Percentiles rank a stretch among this genome's conserved stretches.
phyloP scores from a whole-genome alignment of 1,140 invertebrate species.

The Megalonaias nervosa region DNA sequence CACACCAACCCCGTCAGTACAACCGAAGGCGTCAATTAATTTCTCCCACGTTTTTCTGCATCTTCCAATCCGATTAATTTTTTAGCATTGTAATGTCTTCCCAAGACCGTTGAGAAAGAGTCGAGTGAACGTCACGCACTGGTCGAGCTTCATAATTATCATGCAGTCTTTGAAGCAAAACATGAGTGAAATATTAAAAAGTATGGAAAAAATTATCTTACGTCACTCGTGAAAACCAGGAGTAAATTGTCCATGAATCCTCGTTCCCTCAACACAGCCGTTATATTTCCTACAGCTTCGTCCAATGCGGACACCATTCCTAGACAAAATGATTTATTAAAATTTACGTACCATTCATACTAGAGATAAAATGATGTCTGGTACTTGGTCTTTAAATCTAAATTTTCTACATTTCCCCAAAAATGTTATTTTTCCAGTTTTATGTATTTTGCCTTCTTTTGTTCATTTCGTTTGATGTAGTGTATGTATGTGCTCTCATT shows the following conservation, averaged over 20 bases:
- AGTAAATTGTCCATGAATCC: slow-evolving; percentile 59
- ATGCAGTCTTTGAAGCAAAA: no score
- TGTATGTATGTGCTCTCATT: background rate
- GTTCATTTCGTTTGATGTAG: background rate
- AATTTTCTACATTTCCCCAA: slow-evolving; percentile 9
- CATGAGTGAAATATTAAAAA: background rate
- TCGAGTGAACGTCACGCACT: no score
- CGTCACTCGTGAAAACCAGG: slow-evolving; percentile 58
- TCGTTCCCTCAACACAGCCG: slow-evolving; percentile 77
- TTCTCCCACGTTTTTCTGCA: no score
- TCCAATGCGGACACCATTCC: slow-evolving; percentile 86
- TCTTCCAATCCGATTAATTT: no score
- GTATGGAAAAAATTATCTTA: slow-evolving; percentile 9
- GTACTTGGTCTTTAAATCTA: slow-evolving; percentile 19
- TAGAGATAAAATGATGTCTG: slow-evolving; percentile 3
- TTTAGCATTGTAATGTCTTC: no score
- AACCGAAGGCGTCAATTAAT: no score
- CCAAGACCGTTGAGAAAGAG: no score
- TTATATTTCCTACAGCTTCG: slow-evolving; percentile 84
- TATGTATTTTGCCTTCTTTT: background rate
- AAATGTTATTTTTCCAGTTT: background rate
- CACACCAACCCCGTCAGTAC: no score
- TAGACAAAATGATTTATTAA: slow-evolving; percentile 66
- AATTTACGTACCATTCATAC: slow-evolving; percentile 55
- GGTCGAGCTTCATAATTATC: background rate